Conservation (phyloP, 2,888 invertebrate genomes). For the Lycocerus yunnanus region DNA sequence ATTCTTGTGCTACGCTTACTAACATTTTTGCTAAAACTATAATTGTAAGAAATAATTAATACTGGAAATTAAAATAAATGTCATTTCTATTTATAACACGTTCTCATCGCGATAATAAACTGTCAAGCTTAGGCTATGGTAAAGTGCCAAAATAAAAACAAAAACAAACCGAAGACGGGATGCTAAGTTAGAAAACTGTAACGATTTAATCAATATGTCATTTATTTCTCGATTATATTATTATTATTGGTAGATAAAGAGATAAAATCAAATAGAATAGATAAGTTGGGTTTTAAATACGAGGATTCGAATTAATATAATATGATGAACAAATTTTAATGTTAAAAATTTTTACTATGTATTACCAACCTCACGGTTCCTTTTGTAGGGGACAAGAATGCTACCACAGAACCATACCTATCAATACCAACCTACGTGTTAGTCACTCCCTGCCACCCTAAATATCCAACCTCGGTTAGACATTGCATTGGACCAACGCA, state of each 20-base stretch:
- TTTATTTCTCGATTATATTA: background rate
- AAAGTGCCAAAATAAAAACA: background rate
- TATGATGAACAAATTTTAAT: too few species aligned
- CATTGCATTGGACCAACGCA: background rate
- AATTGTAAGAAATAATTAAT: conserved; percentile 6
- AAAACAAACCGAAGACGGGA: background rate
- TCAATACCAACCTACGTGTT: background rate
- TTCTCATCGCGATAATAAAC: background rate
- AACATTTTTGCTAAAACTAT: conserved; percentile 27
- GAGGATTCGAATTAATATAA: too few species aligned
- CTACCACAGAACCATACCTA: too few species aligned
- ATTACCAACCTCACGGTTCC: background rate
- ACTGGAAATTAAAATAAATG: conserved; percentile 5
- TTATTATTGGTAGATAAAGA: too few species aligned
- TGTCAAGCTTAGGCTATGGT: background rate
- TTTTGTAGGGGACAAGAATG: background rate
- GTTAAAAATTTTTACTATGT: too few species aligned
- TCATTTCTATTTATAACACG: conserved; percentile 17
- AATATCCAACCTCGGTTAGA: background rate
- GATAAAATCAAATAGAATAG: too few species aligned
- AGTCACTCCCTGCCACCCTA: background rate
- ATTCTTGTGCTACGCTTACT: conserved; percentile 42
- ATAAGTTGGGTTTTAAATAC: background rate
- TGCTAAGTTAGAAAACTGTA: background rate
- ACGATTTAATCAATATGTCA: background rate